A percentile compares a stretch with the other conserved stretches of the same genome.
phyloP scores from a whole-genome alignment of 1,140 invertebrate species.

The Mercenaria mercenaria region DNA sequence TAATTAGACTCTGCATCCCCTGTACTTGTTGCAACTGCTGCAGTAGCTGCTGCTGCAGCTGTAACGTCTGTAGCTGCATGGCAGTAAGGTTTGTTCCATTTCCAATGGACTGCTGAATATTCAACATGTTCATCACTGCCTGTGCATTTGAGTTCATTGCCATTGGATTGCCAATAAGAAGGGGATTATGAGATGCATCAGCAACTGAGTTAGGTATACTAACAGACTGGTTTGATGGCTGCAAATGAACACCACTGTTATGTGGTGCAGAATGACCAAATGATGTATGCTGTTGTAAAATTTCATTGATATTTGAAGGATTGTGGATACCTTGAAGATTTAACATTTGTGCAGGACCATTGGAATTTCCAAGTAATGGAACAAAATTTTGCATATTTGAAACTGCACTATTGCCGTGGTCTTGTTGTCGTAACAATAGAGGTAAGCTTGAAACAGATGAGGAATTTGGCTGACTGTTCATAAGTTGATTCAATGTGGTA shows the following conservation, averaged over 20 bases:
- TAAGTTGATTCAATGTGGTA: not conserved
- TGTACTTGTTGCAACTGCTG: slow-evolving; percentile 80
- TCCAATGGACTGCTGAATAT: slow-evolving; percentile 73
- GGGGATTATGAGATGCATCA: not conserved
- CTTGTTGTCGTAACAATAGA: not conserved
- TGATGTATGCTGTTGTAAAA: not conserved
- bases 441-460: not conserved
- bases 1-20: slow-evolving; percentile 79
- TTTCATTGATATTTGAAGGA: not conserved
- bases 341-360: not conserved
- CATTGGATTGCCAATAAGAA: not conserved
- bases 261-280: not conserved
- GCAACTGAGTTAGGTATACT: not conserved
- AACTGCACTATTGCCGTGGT: not conserved
- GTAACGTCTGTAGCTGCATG: slow-evolving; percentile 76
- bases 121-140: slow-evolving; percentile 70
- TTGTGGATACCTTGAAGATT: slow-evolving; percentile 19
- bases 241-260: not conserved
- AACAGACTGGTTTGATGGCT: not conserved
- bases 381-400: not conserved
- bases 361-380: slow-evolving; percentile 13
- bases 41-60: slow-evolving; percentile 79
- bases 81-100: slow-evolving; percentile 74
- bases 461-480: not conserved
- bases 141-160: slow-evolving; percentile 37